A percentile compares a stretch with the other conserved stretches of the same genome.
phyloP scores from a whole-genome alignment of 2,113 vertebrate genomes.

The Anolis carolinensis region DNA sequence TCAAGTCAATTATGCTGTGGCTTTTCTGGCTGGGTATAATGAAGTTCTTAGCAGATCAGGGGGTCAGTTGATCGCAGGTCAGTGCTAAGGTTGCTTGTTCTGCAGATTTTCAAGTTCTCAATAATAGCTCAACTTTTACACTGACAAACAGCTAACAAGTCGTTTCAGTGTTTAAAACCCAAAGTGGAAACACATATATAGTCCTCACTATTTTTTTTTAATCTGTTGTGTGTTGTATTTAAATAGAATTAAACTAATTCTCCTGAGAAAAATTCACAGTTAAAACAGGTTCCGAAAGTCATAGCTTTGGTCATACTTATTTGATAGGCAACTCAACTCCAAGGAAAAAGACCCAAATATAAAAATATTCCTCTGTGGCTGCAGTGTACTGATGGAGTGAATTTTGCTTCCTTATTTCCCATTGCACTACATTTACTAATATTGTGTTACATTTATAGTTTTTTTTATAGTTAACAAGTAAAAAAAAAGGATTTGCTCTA shows the following conservation, averaged over 20 bases:
- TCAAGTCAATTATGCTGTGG: conserved; percentile 71
- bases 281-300: neutral
- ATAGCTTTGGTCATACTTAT: neutral
- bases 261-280: neutral
- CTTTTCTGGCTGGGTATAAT: conserved; percentile 60
- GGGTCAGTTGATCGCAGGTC: conserved; percentile 61
- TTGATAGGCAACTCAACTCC: neutral
- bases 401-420: conserved; percentile 52
- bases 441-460: neutral
- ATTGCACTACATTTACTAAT: neutral
- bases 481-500: no score
- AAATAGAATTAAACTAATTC: neutral
- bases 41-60: conserved; percentile 65
- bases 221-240: neutral
- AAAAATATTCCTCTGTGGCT: conserved; percentile 61
- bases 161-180: conserved; percentile 28
- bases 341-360: conserved; percentile 47
- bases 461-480: neutral
- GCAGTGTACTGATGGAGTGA: conserved; percentile 43
- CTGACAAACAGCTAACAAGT: conserved; percentile 42
- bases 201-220: conserved; percentile 16
- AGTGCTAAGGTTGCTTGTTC: conserved; percentile 54
- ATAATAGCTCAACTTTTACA: conserved; percentile 28
- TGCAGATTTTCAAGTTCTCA: conserved; percentile 46
- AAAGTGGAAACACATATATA: neutral